Base-by-base conservation (phyloP, 2,113 vertebrate species). In the Tachycineta bicolor region DNA sequence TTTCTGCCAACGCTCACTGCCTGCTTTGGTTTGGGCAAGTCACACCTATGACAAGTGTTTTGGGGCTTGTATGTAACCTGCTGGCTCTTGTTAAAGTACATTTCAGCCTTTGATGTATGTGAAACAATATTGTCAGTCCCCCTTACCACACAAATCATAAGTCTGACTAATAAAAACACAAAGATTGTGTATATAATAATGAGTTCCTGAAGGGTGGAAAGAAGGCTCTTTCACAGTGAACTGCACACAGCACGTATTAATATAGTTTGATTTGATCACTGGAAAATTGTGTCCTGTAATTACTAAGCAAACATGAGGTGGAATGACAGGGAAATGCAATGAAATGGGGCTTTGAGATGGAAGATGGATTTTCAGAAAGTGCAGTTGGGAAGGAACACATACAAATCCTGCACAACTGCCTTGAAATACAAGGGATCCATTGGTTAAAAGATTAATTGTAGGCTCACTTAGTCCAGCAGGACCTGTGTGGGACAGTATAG, bases 211-310 rank as follows among this genome's bases (percentile, higher is more conserved):
- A 85, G 95, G 95, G 90, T 86, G 41, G 69, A 95, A 86, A 90
- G 88, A 94, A 44, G 46, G 69, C 11, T 82, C 80, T 92, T 95
- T 96, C 94, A 96, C 80, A 92, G 80, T 58, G 94, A 85, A 80
- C 81, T 83, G 77, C 89, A 93, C 83, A 79, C 62, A 87, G 78
- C 87, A 83, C 5, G 7, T 92, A 95, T 93, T 95, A 94, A 81
- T 94, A 86, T 60, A 90, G 87, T 89, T 96, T 92, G 91, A 95
- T 97, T 90, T 90, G 93, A 89, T 96, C 92, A 89, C 86, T 96
- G 95, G 94, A 97, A 97, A 94, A 92, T 80, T 94, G 83, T 87
- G 87, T 94, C 89, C 86, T 87, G 96, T 93, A 97, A 96, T 97
- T 96, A 91, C 92, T 95, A 85, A 92, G 86, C 70, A 96, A 96